Base-by-base conservation (phyloP, 2,888 invertebrate genomes). In the Philhelius pedissequus region DNA sequence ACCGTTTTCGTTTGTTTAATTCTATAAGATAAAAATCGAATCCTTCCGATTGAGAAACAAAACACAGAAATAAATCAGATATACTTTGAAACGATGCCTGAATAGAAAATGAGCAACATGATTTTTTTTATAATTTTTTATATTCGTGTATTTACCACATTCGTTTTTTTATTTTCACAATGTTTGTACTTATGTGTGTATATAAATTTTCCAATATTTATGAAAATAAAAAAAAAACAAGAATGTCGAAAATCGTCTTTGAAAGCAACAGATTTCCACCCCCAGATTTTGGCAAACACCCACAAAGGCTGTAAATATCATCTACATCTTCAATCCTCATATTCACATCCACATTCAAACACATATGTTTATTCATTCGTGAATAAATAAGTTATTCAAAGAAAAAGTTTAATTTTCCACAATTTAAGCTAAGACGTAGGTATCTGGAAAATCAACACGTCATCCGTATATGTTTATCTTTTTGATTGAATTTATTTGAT, bases 211-310 rank as follows among this genome's bases (percentile, higher is more conserved):
- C 4, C 58, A 58, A 58, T 58, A 58, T 58, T 58, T 58, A 38
- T 58, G 35, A 54, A 30, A 15, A 11, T n/a, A 25, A 22, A 7
- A 52, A 50, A 20, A 58, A 22, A 32, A 13, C 20, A 48, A 58
- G 27, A 40, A 27, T 43, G 43, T 30, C 43, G 43, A 62, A 62
- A 43, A 43, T 45, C 18, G 11, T 60, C 27, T 43, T 3, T 27
- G 30, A 62, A 62, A 62, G 62, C 40, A 62, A 62, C 62, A 62
- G 62, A 62, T 62, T 62, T 27, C 18, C 43, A 43, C 43, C 18
- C 25, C 60, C 22, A 22, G 60, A 38, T 38, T 27, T 38, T 62
- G 25, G 27, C 43, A 43, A 43, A 62, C 25, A 43, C 62, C 40
- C 27, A 30, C 43, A 43, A 62, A 18, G 6, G 15, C n/a, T 22